Base-by-base conservation (phyloP, 2,113 vertebrate species). In the Zosterops japonicus region DNA sequence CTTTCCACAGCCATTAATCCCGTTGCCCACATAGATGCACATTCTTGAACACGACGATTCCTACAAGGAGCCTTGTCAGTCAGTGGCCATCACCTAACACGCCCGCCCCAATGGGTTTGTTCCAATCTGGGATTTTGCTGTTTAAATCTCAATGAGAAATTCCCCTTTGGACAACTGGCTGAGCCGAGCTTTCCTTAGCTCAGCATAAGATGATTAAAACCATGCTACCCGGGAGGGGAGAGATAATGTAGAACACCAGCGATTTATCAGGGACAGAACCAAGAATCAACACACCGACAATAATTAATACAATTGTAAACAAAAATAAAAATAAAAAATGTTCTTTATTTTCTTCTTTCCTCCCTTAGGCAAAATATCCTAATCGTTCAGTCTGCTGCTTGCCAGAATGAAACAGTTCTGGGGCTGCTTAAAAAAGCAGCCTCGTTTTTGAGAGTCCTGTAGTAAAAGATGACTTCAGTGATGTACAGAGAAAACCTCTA, bases 171-270 rank as follows among this genome's bases (percentile, higher is more conserved):
- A 96, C 94, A 94, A 97, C 83, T 82, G 74, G 79, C 83, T 96
- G 97, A 97, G 96, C 94, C 1, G 15, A 97, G 94, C 94, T 96
- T 93, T 93, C 87, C 94, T 93, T 94, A 96, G 96, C 92, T 95
- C 90, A 90, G 95, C 59, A 9, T 95, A 96, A 97, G 93, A 96
- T 95, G 95, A 96, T 96, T 97, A 97, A 97, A 97, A 90, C 92
- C 90, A 96, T 82, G 79, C 93, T 94, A 92, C 88, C 89, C 69
- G 1, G 83, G 87, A 96, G 49, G 71, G 96, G 49, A 90, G 81
- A 96, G 91, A 96, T 95, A 95, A 97, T 93, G 89, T 81, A 91
- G 94, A 96, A 93, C 90, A 92, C 46, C 53, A 90, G 81, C 20
- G 36, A 89, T 96, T 96, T 97, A 94, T 80, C 79, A 65, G 84